phyloP scores from a whole-genome alignment of 2,113 vertebrate genomes.

The Xerus inauris region DNA sequence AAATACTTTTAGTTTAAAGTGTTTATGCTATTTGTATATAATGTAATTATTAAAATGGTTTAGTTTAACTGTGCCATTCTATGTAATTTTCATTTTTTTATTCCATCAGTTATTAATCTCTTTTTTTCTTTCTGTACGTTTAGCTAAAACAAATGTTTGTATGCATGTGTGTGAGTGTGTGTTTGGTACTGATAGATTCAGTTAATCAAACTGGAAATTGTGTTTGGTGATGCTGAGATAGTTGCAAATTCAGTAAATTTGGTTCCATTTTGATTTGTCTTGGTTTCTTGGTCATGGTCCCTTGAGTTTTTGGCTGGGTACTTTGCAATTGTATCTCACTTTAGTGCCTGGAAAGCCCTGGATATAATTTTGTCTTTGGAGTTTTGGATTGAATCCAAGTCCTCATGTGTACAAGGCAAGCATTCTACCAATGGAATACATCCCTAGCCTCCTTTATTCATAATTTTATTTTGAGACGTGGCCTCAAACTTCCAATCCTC shows the following conservation, averaged over 20 bases:
- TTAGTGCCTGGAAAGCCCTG: neutral
- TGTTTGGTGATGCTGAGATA: neutral
- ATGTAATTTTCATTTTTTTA: neutral
- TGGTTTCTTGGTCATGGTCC: neutral
- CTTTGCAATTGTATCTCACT: neutral
- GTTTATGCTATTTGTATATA: neutral
- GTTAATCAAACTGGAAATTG: neutral
- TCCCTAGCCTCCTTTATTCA: too few species aligned
- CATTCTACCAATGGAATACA: too few species aligned
- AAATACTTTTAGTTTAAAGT: neutral
- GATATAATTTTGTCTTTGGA: neutral
- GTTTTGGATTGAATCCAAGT: neutral
- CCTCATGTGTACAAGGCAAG: too few species aligned
- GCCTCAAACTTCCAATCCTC: too few species aligned
- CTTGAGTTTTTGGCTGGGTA: neutral
- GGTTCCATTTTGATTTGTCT: fast-evolving
- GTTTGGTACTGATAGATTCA: neutral
- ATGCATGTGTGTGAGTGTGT: neutral
- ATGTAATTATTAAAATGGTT: neutral
- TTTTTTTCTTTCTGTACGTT: neutral
- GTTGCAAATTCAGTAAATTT: neutral
- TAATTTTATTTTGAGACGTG: too few species aligned
- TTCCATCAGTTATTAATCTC: neutral
- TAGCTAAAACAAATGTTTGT: neutral
- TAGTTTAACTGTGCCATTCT: neutral